Percentiles rank a stretch among this genome's conserved stretches.
Conservation (phyloP, 2,888 invertebrate species). For the Acrocyrtus sp. region DNA sequence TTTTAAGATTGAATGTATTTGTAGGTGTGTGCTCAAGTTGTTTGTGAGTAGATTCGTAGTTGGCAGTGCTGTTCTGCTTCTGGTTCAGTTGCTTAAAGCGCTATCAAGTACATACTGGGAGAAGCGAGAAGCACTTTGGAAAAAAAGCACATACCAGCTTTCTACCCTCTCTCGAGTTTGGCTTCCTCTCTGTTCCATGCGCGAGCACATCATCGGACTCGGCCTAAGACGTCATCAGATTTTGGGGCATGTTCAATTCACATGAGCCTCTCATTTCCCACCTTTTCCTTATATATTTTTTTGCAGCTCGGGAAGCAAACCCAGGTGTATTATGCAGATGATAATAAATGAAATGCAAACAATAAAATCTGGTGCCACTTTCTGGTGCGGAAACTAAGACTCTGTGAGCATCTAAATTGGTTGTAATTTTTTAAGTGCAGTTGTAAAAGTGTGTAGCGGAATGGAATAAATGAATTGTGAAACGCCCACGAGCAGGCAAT, state of each 20-base stretch:
- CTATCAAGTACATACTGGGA: slow-evolving; percentile 1
- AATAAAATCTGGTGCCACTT: too few species aligned
- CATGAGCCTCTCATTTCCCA: slow-evolving; percentile 17
- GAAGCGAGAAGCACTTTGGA: too few species aligned
- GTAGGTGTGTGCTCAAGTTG: not conserved
- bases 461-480: not conserved
- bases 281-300: not conserved
- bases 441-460: not conserved
- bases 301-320: not conserved
- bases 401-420: not conserved
- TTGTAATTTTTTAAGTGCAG: not conserved
- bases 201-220: slow-evolving; percentile 45
- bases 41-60: not conserved
- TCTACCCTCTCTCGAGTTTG: too few species aligned
- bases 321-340: not conserved
- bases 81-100: not conserved
- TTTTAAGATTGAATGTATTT: slow-evolving; percentile 1
- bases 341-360: not conserved
- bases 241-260: too few species aligned
- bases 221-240: slow-evolving; percentile 53
- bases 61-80: not conserved
- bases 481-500: slow-evolving; percentile 38
- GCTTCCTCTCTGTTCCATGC: slow-evolving; percentile 38
- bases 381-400: too few species aligned
- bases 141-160: too few species aligned